These are phyloP conservation scores for Trichogramma pretiosum DNA, from an alignment of 1,140 invertebrate genomes.

Conservation along the genomic window DNA sequence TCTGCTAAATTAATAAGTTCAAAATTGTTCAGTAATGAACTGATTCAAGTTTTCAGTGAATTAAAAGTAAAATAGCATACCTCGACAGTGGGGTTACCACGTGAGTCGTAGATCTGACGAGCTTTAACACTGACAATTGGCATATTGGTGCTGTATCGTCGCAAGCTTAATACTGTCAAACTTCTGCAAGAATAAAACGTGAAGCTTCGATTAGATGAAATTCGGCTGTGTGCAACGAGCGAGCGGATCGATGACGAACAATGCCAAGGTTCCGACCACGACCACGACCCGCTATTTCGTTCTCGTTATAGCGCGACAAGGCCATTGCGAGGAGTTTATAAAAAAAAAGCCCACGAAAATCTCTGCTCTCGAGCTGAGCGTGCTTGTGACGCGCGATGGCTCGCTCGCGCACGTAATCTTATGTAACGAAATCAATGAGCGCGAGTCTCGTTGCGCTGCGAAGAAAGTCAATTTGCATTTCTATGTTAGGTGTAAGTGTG, in stretches of 20 bases:
- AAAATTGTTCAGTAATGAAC: too few species aligned
- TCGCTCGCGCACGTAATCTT: not conserved
- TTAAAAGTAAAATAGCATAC: constrained; percentile 43
- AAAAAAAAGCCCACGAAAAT: not conserved
- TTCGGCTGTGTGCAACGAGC: not conserved
- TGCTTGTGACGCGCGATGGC: too few species aligned
- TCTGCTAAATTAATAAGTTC: too few species aligned
- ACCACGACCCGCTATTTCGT: constrained; percentile 6
- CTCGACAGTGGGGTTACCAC: constrained; percentile 98
- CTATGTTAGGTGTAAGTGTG: too few species aligned
- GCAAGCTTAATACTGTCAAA: constrained; percentile 20
- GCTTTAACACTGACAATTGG: constrained; percentile 79
- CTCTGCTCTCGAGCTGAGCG: too few species aligned
- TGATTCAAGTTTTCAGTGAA: too few species aligned
- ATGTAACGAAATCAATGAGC: constrained; percentile 12
- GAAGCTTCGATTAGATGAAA: not conserved
- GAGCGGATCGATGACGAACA: not conserved
- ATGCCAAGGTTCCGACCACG: constrained; percentile 3
- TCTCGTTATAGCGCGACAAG: not conserved
- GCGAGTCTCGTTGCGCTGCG: not conserved
- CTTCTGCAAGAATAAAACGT: constrained; percentile 8
- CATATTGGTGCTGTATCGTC: constrained; percentile 47
- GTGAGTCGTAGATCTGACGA: constrained; percentile 96
- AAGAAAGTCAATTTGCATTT: too few species aligned
- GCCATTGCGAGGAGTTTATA: not conserved